Conservation (phyloP, 2,888 invertebrate genomes). For the Athrips mouffetella region DNA sequence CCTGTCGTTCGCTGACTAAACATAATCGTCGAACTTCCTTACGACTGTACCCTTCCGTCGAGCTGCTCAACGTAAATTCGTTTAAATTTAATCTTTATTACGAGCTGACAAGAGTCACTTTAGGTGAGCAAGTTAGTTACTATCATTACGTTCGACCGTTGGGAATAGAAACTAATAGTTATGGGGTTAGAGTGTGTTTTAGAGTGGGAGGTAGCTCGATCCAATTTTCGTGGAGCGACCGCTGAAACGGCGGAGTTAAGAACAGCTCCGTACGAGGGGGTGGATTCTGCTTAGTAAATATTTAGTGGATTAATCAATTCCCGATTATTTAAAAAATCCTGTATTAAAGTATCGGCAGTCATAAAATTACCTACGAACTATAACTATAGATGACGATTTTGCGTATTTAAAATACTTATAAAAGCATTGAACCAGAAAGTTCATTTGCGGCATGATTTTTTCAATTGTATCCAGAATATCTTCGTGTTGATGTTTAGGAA, state of each 20-base stretch:
- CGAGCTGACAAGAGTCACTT: constrained; percentile 20
- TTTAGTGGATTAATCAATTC: neutral
- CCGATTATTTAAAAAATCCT: no score
- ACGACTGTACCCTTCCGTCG: constrained; percentile 75
- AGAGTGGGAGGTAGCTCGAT: constrained; percentile 28
- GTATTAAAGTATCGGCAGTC: no score
- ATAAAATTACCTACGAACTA: no score
- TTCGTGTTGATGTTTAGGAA: no score
- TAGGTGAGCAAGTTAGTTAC: constrained; percentile 20
- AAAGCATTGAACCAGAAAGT: no score
- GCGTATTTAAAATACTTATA: no score
- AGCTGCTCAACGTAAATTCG: constrained; percentile 44
- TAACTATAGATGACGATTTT: no score
- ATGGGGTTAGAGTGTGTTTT: constrained; percentile 37
- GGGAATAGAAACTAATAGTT: constrained; percentile 37
- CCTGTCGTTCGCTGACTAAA: constrained; percentile 70
- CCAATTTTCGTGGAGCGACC: constrained; percentile 68
- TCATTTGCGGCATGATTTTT: no score
- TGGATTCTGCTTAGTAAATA: neutral
- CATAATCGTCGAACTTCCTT: constrained; percentile 78
- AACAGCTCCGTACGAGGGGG: constrained; percentile 44
- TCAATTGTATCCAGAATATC: no score
- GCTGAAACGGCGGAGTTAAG: constrained; percentile 74
- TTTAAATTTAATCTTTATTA: constrained; percentile 48
- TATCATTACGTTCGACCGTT: constrained; percentile 27